Base-by-base conservation (phyloP, 2,797 vertebrate genomes). In the Argya squamiceps region DNA sequence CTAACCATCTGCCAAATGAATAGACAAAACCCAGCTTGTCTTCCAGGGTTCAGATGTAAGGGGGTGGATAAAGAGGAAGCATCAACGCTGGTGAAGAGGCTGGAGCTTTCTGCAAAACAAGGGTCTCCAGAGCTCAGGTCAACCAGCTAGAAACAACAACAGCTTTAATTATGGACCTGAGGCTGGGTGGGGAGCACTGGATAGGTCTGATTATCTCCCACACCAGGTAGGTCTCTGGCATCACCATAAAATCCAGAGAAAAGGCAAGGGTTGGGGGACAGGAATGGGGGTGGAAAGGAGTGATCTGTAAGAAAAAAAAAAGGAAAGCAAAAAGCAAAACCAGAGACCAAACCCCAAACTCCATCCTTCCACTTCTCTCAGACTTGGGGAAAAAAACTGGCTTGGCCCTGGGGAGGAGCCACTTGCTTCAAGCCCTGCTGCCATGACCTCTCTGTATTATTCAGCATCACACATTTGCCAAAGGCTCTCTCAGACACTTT, bases 1-100 rank as follows among this genome's bases (percentile, higher is more conserved):
- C 93, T 93, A 96, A 93, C 83, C 90, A 94, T 93, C 95, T 96
- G 93, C 84, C 90, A 96, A 34, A 90, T 83, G 92, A 96, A 94
- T 91, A 89, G 89, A 96, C 86, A 96, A 95, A 92, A 96, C 85
- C 83, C 80, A 87, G 93, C 80, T 92, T 95, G 87, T 95, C 84
- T 93, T 95, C 80, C 83, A 87, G 68, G 63, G 69, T 96, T 97
- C 96, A 95, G 89, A 96, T 88, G 91, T 69, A 96, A 94, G 78
- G 84, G 95, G 79, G 89, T 90, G 46, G 87, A 47, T 82, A 93
- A 97, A 81, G 85, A 91, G 80, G 91, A 91, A 93, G 74, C 88
- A 86, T 70, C 59, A 85, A 85, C 0, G 0, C 55, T 93, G 69
- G 44, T 88, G 84, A 64, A 88, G 77, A 97, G 63, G 71, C 65